phyloP scores from a whole-genome alignment of 2,888 invertebrate species.

The Pristionchus fissidentatus region DNA sequence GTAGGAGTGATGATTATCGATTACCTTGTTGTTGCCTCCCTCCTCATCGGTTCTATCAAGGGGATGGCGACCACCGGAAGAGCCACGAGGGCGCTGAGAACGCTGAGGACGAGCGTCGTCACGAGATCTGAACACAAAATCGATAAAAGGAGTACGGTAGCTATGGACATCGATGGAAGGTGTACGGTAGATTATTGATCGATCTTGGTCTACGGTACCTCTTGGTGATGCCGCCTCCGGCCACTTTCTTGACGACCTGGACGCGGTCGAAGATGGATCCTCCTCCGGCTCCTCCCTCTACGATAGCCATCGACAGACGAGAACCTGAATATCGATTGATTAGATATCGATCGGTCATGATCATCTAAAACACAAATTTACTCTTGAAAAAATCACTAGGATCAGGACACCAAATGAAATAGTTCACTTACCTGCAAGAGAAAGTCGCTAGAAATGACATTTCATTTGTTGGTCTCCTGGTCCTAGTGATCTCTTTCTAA shows the following conservation, averaged over 20 bases:
- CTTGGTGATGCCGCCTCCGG: conserved; percentile 45
- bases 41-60: conserved; percentile 20
- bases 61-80: conserved; percentile 26
- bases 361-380: neutral
- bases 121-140: neutral
- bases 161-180: neutral
- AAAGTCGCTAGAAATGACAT: too few species aligned
- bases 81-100: too few species aligned
- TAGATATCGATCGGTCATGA: neutral
- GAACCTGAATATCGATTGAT: conserved; percentile 8
- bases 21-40: neutral
- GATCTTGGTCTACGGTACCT: neutral
- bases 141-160: neutral
- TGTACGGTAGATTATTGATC: neutral
- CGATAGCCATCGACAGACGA: conserved; percentile 24
- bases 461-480: neutral
- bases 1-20: too few species aligned
- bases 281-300: conserved; percentile 21
- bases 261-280: conserved; percentile 34
- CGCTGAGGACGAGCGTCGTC: too few species aligned
- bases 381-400: neutral
- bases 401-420: too few species aligned
- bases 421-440: too few species aligned
- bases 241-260: neutral
- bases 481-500: too few species aligned